phyloP scores from a whole-genome alignment of 2,888 invertebrate genomes.

The Blera fallax region DNA sequence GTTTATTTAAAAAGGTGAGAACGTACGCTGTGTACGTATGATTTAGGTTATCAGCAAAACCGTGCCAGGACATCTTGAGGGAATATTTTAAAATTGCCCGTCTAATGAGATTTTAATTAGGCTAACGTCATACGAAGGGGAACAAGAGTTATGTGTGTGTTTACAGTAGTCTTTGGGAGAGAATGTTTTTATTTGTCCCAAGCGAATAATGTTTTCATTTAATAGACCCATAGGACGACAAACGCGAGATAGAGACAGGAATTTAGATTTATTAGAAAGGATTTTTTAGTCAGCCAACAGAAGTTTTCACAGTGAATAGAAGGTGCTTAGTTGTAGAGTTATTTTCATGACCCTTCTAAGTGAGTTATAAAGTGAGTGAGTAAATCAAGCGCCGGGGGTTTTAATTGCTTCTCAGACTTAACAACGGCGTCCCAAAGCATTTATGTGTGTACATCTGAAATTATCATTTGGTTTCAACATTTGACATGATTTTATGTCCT shows the following conservation, averaged over 20 bases:
- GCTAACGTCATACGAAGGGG: not conserved
- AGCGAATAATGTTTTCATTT: not conserved
- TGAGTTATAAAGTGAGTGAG: conserved; percentile 26
- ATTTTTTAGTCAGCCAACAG: conserved; percentile 6
- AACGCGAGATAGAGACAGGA: not conserved
- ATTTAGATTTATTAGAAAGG: conserved; percentile 23
- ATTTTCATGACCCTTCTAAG: conserved; percentile 20
- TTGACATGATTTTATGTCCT: not conserved
- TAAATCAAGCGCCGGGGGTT: conserved; percentile 23
- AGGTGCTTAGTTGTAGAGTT: conserved; percentile 47
- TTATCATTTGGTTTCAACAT: not conserved
- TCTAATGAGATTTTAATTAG: conserved; percentile 58
- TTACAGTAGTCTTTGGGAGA: not conserved
- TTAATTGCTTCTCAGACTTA: conserved; percentile 33
- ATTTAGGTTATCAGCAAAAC: conserved; percentile 19
- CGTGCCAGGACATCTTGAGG: conserved; percentile 24
- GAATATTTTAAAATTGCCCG: conserved; percentile 1
- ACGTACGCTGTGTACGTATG: not conserved
- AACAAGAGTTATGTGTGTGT: not conserved
- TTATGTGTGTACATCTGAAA: not conserved
- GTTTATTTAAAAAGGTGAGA: conserved; percentile 45
- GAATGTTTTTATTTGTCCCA: not conserved
- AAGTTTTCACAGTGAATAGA: not conserved
- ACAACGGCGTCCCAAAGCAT: not conserved
- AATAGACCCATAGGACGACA: conserved; percentile 21